phyloP scores from a whole-genome alignment of 2,888 invertebrate species.

The Drosophila barbarae region DNA sequence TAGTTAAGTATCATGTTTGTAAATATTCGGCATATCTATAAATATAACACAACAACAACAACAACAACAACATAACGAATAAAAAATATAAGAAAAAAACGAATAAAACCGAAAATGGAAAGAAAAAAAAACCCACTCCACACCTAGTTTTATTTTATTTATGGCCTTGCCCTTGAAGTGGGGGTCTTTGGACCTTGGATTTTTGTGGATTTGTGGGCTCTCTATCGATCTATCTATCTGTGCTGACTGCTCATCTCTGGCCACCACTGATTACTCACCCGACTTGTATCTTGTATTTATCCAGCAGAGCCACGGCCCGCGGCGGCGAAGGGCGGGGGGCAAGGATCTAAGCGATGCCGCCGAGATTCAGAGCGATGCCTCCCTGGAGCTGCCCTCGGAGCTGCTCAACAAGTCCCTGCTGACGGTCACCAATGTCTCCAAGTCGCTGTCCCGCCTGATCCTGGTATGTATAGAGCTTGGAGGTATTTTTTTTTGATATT shows the following conservation, averaged over 20 bases:
- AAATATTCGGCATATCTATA: conserved; percentile 60
- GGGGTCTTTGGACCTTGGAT: not conserved
- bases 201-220: not conserved
- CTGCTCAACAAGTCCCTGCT: conserved; percentile 83
- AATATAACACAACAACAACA: conserved; percentile 16
- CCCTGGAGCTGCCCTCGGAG: conserved; percentile 82
- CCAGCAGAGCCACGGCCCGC: conserved; percentile 44
- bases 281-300: conserved; percentile 6
- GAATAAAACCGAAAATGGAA: conserved; percentile 39
- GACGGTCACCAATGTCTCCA: conserved; percentile 82
- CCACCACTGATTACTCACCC: conserved; percentile 18
- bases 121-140: conserved; percentile 14
- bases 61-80: conserved; percentile 8
- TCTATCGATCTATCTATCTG: not conserved
- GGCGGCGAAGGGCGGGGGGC: conserved; percentile 61
- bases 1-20: conserved; percentile 69
- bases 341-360: conserved; percentile 80
- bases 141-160: conserved; percentile 18
- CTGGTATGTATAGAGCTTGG: conserved; percentile 79
- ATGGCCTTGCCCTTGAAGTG: conserved; percentile 18
- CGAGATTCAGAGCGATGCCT: conserved; percentile 81
- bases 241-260: conserved; percentile 11
- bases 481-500: not conserved
- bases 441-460: conserved; percentile 82
- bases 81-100: conserved; percentile 21